These are phyloP conservation scores for Dryobotodes eremita DNA, from an alignment of 2,888 invertebrate genomes.

Conservation along the genomic window DNA sequence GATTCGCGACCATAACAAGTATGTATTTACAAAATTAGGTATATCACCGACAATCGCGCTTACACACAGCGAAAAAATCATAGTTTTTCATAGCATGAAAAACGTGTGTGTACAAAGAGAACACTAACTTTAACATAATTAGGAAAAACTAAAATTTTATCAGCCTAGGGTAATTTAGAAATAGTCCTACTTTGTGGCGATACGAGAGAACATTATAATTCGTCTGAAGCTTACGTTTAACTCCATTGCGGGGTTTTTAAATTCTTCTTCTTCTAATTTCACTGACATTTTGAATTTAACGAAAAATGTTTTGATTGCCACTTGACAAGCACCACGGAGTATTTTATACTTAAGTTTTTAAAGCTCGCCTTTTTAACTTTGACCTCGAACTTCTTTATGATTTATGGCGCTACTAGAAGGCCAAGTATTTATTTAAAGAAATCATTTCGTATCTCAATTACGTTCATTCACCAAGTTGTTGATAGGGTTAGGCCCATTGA, in stretches of 20 bases:
- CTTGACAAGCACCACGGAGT: constrained; percentile 29
- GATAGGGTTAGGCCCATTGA: not conserved
- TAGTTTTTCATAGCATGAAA: not conserved
- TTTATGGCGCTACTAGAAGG: not conserved
- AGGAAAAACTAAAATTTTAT: not conserved
- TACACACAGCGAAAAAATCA: not conserved
- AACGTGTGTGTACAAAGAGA: not conserved
- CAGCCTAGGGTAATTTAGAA: not conserved
- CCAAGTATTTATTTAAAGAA: too few species aligned
- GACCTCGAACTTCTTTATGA: constrained; percentile 11
- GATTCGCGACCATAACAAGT: too few species aligned
- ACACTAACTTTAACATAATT: too few species aligned
- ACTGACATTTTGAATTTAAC: constrained; percentile 50
- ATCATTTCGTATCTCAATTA: not conserved
- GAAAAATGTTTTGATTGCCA: constrained; percentile 14
- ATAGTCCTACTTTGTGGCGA: not conserved
- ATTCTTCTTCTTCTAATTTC: constrained; percentile 39
- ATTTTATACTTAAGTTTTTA: constrained; percentile 11
- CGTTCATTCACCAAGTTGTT: not conserved
- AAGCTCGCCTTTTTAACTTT: constrained; percentile 1
- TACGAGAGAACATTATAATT: not conserved
- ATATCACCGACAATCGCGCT: not conserved
- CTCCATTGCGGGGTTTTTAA: constrained; percentile 32
- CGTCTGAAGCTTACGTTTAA: constrained; percentile 44
- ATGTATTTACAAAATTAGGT: too few species aligned